These are phyloP conservation scores for Galemys pyrenaicus DNA, from an alignment of 2,113 vertebrate genomes.

Conservation along the genomic window DNA sequence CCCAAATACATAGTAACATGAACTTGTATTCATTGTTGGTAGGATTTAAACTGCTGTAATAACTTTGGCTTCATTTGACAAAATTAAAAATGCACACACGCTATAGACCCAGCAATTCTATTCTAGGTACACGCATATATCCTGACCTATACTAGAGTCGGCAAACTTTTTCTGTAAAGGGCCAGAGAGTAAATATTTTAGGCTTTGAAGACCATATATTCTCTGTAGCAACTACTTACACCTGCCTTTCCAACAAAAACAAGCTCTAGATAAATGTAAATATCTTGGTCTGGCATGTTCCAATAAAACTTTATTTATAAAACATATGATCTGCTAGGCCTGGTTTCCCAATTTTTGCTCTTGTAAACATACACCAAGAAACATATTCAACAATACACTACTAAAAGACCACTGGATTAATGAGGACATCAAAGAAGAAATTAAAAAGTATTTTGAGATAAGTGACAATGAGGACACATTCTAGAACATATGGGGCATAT, in stretches of 20 bases:
- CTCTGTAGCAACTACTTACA: not conserved
- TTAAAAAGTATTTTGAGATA: too few relatives aligned
- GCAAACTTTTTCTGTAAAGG: not conserved
- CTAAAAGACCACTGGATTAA: too few relatives aligned
- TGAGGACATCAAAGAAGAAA: too few relatives aligned
- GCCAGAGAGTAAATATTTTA: not conserved
- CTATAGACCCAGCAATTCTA: not conserved
- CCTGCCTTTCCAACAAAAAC: slow-evolving; percentile 22
- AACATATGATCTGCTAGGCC: not conserved
- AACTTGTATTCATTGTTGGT: not conserved
- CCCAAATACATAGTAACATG: not conserved
- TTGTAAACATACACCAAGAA: not conserved
- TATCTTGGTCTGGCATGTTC: not conserved
- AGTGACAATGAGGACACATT: too few relatives aligned
- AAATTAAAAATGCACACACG: not conserved
- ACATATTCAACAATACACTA: not conserved
- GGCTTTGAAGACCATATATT: not conserved
- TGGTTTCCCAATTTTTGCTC: not conserved
- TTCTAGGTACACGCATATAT: not conserved
- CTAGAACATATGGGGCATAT: too few relatives aligned
- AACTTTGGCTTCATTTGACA: not conserved
- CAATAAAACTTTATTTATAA: slow-evolving; percentile 23
- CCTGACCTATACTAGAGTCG: not conserved
- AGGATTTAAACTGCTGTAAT: not conserved
- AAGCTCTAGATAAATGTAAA: not conserved